Percentiles rank a stretch among this genome's conserved stretches.
Evolutionary conservation across 2,113 vertebrate genomes (phyloP).

Genomic region (Eurypyga helias): DNA sequence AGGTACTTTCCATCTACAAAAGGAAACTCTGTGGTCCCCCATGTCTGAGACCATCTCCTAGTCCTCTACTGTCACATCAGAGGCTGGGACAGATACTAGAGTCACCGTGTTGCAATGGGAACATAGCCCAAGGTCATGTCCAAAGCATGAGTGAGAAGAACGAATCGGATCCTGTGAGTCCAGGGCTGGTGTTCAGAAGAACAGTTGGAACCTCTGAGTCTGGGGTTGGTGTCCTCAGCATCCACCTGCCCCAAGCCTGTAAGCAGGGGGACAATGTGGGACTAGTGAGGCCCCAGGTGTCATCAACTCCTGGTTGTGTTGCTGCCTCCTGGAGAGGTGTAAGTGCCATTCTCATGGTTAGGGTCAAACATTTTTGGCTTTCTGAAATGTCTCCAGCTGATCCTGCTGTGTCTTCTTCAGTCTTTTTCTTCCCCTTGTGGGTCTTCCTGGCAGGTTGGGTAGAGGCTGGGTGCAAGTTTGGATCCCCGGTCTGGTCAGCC

Average conservation of each 20-base stretch:
- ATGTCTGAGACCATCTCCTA: neutral
- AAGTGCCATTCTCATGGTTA: neutral
- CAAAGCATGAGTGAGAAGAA: neutral
- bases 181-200: neutral
- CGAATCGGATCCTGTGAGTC: neutral
- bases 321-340: neutral
- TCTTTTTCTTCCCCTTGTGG: neutral
- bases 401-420: neutral
- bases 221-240: neutral
- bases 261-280: neutral
- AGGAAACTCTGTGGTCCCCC: neutral
- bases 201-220: neutral
- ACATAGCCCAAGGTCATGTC: neutral
- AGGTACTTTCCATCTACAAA: neutral
- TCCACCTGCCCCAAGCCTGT: neutral
- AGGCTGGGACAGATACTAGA: neutral
- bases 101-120: accelerated
- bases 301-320: neutral
- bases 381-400: neutral
- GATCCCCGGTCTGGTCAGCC: neutral
- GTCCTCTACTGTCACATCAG: accelerated
- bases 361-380: neutral
- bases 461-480: neutral
- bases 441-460: accelerated
- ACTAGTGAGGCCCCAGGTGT: neutral